Conservation (phyloP, 1,140 invertebrate species). For the Drosophila simulans region DNA sequence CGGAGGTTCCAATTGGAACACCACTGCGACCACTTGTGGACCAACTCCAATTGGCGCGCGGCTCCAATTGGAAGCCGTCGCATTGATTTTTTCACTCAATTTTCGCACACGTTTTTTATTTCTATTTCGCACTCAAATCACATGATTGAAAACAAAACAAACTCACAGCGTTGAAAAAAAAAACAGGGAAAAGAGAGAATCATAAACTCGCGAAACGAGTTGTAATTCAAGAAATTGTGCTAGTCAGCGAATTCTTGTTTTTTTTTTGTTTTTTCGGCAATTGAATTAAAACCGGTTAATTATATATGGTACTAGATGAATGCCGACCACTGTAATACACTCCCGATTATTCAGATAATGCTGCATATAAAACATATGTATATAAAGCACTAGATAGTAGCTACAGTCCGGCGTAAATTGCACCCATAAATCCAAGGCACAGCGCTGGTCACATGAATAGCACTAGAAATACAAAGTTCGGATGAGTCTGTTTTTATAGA, state of each 20-base stretch:
- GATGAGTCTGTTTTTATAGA: too few species aligned
- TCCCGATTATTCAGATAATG: conserved; percentile 11
- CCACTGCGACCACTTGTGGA: conserved; percentile 8
- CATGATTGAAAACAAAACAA: conserved; percentile 22
- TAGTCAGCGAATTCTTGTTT: conserved; percentile 34
- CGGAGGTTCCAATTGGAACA: neutral
- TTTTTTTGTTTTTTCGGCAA: conserved; percentile 33
- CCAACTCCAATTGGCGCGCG: neutral
- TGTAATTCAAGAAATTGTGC: conserved; percentile 27
- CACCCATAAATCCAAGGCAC: neutral
- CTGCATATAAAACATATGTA: neutral
- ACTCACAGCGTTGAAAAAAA: conserved; percentile 1
- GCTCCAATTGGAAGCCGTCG: conserved; percentile 26
- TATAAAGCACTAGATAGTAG: conserved; percentile 2
- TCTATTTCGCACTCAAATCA: conserved; percentile 9
- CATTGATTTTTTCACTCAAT: conserved; percentile 42
- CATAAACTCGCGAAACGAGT: conserved; percentile 26
- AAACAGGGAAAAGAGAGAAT: too few species aligned
- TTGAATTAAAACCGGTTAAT: conserved; percentile 63
- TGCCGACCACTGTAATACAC: conserved; percentile 29
- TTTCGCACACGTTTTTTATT: neutral
- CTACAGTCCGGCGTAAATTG: neutral
- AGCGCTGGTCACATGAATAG: neutral
- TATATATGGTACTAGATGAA: neutral
- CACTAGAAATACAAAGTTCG: too few species aligned